Conservation (phyloP, 2,888 invertebrate genomes). For the Sarcophaga subvicina region DNA sequence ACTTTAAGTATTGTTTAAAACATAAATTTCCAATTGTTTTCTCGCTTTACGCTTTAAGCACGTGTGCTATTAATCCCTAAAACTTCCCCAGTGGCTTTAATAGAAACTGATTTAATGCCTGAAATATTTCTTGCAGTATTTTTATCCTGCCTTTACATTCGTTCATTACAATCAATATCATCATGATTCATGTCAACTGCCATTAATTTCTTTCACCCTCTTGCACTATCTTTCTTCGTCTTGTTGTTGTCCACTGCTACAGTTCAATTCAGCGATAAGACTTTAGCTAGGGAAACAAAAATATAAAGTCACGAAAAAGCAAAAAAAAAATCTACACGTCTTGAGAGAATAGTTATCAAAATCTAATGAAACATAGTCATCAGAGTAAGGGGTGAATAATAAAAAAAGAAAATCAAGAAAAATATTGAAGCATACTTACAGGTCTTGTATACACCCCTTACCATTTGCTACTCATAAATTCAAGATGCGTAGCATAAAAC, state of each 20-base stretch:
- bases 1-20: too few relatives aligned
- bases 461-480: conserved; percentile 61
- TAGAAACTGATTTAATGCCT: background rate
- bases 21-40: too few relatives aligned
- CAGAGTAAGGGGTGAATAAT: background rate
- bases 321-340: background rate
- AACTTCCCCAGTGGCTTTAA: too few relatives aligned
- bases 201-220: conserved; percentile 28
- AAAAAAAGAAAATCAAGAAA: conserved; percentile 30
- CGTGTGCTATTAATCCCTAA: too few relatives aligned
- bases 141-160: background rate
- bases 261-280: conserved; percentile 57
- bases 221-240: background rate
- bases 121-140: background rate
- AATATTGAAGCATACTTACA: conserved; percentile 48
- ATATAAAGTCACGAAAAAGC: background rate
- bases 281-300: conserved; percentile 31
- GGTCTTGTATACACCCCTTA: conserved; percentile 24
- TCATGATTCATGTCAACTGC: conserved; percentile 40
- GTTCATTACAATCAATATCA: conserved; percentile 39
- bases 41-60: too few relatives aligned
- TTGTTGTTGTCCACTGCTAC: conserved; percentile 17
- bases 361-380: conserved; percentile 24
- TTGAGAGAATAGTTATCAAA: conserved; percentile 44
- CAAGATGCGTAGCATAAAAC: conserved; percentile 64